These are phyloP conservation scores for Agrochola lota DNA, from an alignment of 2,888 invertebrate genomes.

Conservation along the genomic window DNA sequence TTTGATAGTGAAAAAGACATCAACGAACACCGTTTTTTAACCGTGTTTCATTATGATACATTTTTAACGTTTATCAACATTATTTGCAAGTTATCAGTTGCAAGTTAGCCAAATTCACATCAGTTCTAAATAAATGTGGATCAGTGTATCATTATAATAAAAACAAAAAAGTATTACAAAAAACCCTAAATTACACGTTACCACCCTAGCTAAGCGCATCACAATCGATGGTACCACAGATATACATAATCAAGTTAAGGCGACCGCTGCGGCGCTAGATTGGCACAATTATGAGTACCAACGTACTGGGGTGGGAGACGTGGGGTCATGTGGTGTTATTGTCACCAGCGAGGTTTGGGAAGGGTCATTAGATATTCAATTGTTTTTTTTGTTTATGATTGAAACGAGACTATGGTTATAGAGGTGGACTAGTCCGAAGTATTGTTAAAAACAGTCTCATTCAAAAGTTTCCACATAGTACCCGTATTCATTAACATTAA, in stretches of 20 bases:
- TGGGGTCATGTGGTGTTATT: conserved; percentile 37
- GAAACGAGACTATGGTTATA: background rate
- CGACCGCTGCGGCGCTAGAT: conserved; percentile 79
- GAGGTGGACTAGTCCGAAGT: too few relatives aligned
- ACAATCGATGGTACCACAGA: conserved; percentile 53
- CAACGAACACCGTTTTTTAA: background rate
- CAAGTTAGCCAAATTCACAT: background rate
- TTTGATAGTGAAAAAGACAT: conserved; percentile 4
- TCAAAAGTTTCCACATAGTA: too few relatives aligned
- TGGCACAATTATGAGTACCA: conserved; percentile 78
- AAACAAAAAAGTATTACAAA: conserved; percentile 16
- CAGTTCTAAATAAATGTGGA: background rate
- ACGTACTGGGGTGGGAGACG: conserved; percentile 34
- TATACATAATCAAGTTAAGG: conserved; percentile 67
- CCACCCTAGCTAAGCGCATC: conserved; percentile 36
- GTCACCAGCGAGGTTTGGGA: conserved; percentile 26
- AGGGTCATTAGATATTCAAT: conserved; percentile 26
- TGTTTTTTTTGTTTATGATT: conserved; percentile 19
- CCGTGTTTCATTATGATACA: too few relatives aligned
- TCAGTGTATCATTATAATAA: conserved; percentile 6
- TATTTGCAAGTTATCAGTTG: too few relatives aligned
- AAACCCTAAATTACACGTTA: conserved; percentile 23
- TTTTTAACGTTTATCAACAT: background rate
- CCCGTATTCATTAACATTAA: too few relatives aligned
- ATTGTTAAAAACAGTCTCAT: too few relatives aligned